Conservation (phyloP, 2,888 invertebrate genomes). For the Scaeva pyrastri region DNA sequence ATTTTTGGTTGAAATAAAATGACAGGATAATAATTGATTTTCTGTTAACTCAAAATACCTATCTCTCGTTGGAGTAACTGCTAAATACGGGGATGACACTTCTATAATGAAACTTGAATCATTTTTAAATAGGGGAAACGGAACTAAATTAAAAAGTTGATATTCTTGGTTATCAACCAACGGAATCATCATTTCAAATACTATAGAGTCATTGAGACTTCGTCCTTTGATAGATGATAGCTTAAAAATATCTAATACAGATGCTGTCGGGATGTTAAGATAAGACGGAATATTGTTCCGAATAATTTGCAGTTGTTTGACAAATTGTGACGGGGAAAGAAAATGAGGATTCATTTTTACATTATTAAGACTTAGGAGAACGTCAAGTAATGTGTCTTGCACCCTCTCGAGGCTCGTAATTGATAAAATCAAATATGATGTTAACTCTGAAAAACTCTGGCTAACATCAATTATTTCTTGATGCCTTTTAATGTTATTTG, state of each 20-base stretch:
- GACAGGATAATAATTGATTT: too few relatives aligned
- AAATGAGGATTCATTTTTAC: slow-evolving; percentile 19
- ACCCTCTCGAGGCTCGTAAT: too few relatives aligned
- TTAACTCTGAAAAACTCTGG: neutral
- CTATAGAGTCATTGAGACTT: slow-evolving; percentile 3
- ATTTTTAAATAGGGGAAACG: too few relatives aligned
- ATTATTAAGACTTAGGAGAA: slow-evolving; percentile 3
- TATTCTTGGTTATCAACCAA: too few relatives aligned
- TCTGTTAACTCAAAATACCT: too few relatives aligned
- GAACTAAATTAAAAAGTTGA: too few relatives aligned
- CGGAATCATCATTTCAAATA: slow-evolving; percentile 5
- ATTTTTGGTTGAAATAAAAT: too few relatives aligned
- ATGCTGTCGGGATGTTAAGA: slow-evolving; percentile 2
- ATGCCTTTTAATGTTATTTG: neutral
- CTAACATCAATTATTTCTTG: slow-evolving; percentile 1
- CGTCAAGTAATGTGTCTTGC: neutral
- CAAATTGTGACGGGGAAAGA: neutral
- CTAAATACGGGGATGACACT: too few relatives aligned
- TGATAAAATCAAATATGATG: neutral
- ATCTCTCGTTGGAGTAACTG: too few relatives aligned
- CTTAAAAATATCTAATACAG: neutral
- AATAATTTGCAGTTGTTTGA: neutral
- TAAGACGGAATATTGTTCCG: neutral
- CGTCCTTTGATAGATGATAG: neutral
- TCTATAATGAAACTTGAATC: too few relatives aligned